Conservation (phyloP, 1,140 invertebrate genomes). For the Vanessa atalanta region DNA sequence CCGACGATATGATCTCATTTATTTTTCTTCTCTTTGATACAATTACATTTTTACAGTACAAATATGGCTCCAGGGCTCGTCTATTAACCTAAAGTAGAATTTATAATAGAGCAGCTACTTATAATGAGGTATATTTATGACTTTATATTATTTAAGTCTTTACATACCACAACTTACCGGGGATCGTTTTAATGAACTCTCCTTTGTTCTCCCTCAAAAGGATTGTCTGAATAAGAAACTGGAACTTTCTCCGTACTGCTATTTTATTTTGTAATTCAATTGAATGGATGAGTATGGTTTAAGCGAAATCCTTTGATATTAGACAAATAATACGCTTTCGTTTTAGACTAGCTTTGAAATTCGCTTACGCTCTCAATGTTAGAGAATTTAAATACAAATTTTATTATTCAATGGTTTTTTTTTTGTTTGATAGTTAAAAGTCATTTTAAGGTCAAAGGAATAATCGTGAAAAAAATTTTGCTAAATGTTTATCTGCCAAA, state of each 20-base stretch:
- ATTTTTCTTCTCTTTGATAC: background rate
- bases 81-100: conserved; percentile 25
- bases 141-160: conserved; percentile 28
- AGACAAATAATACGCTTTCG: conserved; percentile 41
- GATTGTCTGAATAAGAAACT: conserved; percentile 72
- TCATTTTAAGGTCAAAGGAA: too few relatives aligned
- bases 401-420: too few relatives aligned
- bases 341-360: background rate
- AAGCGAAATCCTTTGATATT: conserved; percentile 48
- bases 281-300: conserved; percentile 52
- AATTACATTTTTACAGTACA: background rate
- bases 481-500: too few relatives aligned
- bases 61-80: conserved; percentile 10
- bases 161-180: conserved; percentile 41
- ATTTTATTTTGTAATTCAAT: conserved; percentile 73
- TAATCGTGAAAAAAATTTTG: too few relatives aligned
- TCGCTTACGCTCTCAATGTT: background rate
- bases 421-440: too few relatives aligned
- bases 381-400: too few relatives aligned
- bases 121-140: conserved; percentile 34
- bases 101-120: conserved; percentile 13
- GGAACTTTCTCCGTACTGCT: conserved; percentile 58
- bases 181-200: conserved; percentile 70
- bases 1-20: background rate
- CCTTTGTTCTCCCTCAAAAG: conserved; percentile 63